phyloP scores from a whole-genome alignment of 1,140 invertebrate genomes.

The Drosophila pectinifera region DNA sequence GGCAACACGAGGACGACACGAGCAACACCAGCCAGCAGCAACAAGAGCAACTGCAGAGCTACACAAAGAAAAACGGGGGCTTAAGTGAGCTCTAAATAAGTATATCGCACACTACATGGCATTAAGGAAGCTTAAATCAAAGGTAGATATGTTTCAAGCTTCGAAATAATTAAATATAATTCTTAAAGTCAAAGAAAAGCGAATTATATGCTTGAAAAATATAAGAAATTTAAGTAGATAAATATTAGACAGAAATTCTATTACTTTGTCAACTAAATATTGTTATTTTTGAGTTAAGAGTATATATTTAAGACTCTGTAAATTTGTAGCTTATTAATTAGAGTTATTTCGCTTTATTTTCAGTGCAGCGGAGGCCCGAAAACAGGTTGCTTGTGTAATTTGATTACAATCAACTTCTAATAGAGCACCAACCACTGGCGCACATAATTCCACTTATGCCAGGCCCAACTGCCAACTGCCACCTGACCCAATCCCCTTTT shows the following conservation, averaged over 20 bases:
- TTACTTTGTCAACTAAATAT: no score
- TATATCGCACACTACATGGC: no score
- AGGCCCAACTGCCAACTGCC: slow-evolving; percentile 3
- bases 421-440: slow-evolving; percentile 71
- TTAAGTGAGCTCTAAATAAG: background rate
- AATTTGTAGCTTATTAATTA: no score
- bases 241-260: no score
- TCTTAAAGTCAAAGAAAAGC: no score
- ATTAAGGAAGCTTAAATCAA: no score
- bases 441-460: slow-evolving; percentile 44
- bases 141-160: no score
- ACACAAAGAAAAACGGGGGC: background rate
- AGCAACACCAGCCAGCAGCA: slow-evolving; percentile 29
- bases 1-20: slow-evolving; percentile 17
- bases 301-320: no score
- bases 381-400: slow-evolving; percentile 84
- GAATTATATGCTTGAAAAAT: no score
- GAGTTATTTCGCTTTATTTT: background rate
- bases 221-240: no score
- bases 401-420: slow-evolving; percentile 84
- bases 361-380: slow-evolving; percentile 10
- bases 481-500: slow-evolving; percentile 5
- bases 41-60: background rate
- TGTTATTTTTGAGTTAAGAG: no score
- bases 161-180: no score